Evolutionary conservation across 2,113 vertebrate genomes (phyloP).

Genomic region (Brachyistius frenatus): DNA sequence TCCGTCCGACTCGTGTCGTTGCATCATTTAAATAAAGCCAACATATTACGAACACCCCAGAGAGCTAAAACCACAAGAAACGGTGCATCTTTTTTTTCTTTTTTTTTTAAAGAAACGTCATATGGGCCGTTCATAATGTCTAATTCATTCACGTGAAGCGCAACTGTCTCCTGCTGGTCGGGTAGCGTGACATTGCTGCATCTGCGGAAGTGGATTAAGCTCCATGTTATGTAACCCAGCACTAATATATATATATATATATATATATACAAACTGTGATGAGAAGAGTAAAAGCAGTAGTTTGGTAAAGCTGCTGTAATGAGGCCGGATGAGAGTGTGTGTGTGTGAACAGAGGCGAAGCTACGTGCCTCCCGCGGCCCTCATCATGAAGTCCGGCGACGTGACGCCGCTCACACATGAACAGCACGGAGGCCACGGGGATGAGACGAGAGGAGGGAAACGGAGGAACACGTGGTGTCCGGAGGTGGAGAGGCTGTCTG

Average conservation of each 20-base stretch:
- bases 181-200: constrained; percentile 67
- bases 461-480: background rate
- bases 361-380: constrained; percentile 62
- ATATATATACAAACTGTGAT: too few species aligned
- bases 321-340: background rate
- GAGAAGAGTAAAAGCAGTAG: fast-evolving
- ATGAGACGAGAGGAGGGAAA: background rate
- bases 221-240: constrained; percentile 64
- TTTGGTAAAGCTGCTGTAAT: background rate
- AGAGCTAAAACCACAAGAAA: too few species aligned
- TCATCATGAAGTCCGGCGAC: constrained; percentile 53
- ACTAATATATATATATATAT: background rate
- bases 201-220: constrained; percentile 76
- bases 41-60: too few species aligned
- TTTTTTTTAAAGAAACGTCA: too few species aligned
- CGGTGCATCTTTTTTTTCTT: too few species aligned
- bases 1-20: background rate
- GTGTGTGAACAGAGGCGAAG: constrained; percentile 6
- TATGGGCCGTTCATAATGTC: background rate
- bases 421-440: background rate
- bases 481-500: background rate
- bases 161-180: background rate
- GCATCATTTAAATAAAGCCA: constrained; percentile 7
- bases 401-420: constrained; percentile 31
- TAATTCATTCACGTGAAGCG: constrained; percentile 7